Conservation (phyloP, 2,113 vertebrate genomes). For the Scatophagus argus region DNA sequence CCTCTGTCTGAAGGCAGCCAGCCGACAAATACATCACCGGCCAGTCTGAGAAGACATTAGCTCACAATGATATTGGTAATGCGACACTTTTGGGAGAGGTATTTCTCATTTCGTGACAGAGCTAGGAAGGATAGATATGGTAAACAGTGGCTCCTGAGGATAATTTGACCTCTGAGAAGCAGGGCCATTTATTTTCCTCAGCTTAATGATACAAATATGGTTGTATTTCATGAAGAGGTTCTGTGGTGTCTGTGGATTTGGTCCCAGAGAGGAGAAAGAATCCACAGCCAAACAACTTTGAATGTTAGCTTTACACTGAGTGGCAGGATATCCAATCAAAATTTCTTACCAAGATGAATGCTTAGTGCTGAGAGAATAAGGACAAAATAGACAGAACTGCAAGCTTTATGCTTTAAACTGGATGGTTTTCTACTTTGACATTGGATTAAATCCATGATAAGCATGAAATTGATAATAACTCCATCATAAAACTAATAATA, state of each 20-base stretch:
- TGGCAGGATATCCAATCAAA: neutral
- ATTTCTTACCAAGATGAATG: constrained; percentile 41
- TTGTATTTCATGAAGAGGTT: constrained; percentile 38
- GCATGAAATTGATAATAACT: constrained; percentile 5
- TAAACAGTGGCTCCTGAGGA: constrained; percentile 66
- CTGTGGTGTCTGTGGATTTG: constrained; percentile 19
- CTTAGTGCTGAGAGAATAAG: neutral
- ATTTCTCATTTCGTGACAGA: constrained; percentile 60
- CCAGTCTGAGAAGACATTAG: constrained; percentile 65
- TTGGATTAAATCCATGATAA: neutral
- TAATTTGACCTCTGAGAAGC: constrained; percentile 60
- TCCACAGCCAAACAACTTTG: constrained; percentile 12
- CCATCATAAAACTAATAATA: too few relatives aligned
- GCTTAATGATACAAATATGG: constrained; percentile 57
- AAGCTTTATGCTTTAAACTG: neutral
- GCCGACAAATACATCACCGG: constrained; percentile 65
- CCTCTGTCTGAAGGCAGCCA: constrained; percentile 53
- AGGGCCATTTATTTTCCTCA: constrained; percentile 49
- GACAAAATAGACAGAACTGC: neutral
- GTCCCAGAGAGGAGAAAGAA: constrained; percentile 18
- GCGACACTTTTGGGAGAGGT: constrained; percentile 47
- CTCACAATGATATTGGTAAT: constrained; percentile 57
- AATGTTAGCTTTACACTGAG: constrained; percentile 28
- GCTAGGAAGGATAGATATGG: constrained; percentile 52
- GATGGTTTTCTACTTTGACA: neutral